Evolutionary conservation across 2,888 invertebrate species (phyloP).

Genomic region (Chymomyza amoena): DNA sequence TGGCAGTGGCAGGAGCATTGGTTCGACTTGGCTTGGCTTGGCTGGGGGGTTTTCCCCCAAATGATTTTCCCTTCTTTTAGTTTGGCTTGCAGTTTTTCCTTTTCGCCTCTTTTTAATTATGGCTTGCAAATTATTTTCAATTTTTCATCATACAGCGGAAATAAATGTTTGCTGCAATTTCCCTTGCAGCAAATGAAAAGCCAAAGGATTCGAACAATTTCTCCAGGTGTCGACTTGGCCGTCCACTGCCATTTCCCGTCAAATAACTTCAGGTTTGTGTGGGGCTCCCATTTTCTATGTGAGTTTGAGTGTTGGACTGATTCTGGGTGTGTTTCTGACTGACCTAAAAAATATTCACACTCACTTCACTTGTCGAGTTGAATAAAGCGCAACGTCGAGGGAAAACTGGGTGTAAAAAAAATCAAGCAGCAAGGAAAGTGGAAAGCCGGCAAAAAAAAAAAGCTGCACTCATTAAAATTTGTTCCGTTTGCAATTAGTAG

Average conservation of each 20-base stretch:
- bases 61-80: constrained; percentile 6
- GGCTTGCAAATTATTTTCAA: constrained; percentile 70
- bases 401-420: constrained; percentile 1
- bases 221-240: constrained; percentile 39
- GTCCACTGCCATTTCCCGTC: constrained; percentile 40
- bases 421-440: constrained; percentile 6
- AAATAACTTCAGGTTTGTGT: neutral
- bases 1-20: neutral
- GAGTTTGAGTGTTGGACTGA: neutral
- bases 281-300: neutral
- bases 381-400: constrained; percentile 43
- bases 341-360: constrained; percentile 62
- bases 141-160: constrained; percentile 68
- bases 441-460: constrained; percentile 20
- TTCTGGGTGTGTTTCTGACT: neutral
- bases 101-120: constrained; percentile 59
- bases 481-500: constrained; percentile 67
- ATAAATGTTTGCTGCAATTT: constrained; percentile 69
- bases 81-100: constrained; percentile 31
- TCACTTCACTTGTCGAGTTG: constrained; percentile 70
- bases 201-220: constrained; percentile 64
- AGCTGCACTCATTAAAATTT: constrained; percentile 58
- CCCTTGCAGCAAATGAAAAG: constrained; percentile 51
- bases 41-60: neutral
- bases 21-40: neutral